A percentile compares a stretch with the other conserved stretches of the same genome.
Evolutionary conservation across 1,140 invertebrate genomes (phyloP).

Genomic region (Drosophila pruinosa): DNA sequence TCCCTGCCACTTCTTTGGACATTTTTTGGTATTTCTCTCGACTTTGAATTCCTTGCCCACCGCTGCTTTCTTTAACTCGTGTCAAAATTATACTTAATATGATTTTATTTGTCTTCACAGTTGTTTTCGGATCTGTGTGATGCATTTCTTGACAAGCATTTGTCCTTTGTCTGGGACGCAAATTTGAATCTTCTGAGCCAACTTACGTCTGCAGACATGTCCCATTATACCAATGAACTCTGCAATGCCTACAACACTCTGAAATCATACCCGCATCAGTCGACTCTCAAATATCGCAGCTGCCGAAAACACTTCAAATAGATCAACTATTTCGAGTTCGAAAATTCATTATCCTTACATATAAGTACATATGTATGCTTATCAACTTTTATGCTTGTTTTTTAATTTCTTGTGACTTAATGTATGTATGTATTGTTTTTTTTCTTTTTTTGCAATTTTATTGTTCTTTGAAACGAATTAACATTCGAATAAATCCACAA

Average conservation of each 20-base stretch:
- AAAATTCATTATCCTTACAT: too few species aligned
- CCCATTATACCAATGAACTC: neutral
- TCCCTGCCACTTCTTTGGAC: too few species aligned
- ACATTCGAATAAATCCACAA: too few species aligned
- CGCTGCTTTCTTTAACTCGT: too few species aligned
- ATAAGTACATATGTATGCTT: too few species aligned
- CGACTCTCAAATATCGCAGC: neutral
- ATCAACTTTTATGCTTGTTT: too few species aligned
- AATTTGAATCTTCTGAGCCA: constrained; percentile 34
- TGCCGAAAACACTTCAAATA: constrained; percentile 37
- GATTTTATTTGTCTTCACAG: constrained; percentile 12
- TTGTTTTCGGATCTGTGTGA: constrained; percentile 36
- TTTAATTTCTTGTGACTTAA: too few species aligned
- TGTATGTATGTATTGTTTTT: too few species aligned
- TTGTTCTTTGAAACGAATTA: too few species aligned
- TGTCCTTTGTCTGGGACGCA: constrained; percentile 21
- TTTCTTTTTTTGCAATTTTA: neutral
- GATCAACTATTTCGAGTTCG: neutral
- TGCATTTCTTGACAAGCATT: neutral
- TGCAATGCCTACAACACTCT: neutral
- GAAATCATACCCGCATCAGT: neutral
- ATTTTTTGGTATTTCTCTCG: too few species aligned
- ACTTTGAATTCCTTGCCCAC: too few species aligned
- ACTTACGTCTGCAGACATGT: neutral
- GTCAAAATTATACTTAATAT: neutral